phyloP scores from a whole-genome alignment of 2,113 vertebrate genomes.

The Eudorcas thomsonii region DNA sequence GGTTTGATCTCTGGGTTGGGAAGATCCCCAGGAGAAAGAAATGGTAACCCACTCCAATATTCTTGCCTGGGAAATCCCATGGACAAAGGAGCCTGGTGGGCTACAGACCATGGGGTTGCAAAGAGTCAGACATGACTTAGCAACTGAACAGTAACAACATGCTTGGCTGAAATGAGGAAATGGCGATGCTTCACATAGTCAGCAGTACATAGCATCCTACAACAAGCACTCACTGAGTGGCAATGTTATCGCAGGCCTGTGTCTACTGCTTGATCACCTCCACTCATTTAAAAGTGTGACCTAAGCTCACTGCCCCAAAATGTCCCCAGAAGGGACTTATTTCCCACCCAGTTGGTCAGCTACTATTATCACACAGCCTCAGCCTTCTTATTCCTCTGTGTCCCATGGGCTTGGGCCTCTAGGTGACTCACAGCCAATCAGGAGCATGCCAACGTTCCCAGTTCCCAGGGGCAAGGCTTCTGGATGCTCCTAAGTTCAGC shows the following conservation, averaged over 20 bases:
- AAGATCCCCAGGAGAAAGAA: background rate
- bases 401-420: background rate
- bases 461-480: background rate
- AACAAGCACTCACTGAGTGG: background rate
- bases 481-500: background rate
- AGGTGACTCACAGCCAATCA: background rate
- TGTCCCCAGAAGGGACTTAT: background rate
- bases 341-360: background rate
- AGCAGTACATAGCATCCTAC: accelerated
- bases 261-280: background rate
- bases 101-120: background rate
- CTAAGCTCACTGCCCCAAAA: background rate
- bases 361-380: background rate
- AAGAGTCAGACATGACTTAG: background rate
- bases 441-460: background rate
- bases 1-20: background rate
- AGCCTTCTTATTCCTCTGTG: background rate
- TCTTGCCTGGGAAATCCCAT: background rate
- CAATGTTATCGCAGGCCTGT: background rate
- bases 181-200: background rate
- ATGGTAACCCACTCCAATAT: background rate
- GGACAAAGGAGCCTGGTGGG: background rate
- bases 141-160: background rate
- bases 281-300: background rate
- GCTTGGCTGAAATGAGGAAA: background rate